Evolutionary conservation across 2,888 invertebrate species (phyloP).

Genomic region (Fragum whitleyi): DNA sequence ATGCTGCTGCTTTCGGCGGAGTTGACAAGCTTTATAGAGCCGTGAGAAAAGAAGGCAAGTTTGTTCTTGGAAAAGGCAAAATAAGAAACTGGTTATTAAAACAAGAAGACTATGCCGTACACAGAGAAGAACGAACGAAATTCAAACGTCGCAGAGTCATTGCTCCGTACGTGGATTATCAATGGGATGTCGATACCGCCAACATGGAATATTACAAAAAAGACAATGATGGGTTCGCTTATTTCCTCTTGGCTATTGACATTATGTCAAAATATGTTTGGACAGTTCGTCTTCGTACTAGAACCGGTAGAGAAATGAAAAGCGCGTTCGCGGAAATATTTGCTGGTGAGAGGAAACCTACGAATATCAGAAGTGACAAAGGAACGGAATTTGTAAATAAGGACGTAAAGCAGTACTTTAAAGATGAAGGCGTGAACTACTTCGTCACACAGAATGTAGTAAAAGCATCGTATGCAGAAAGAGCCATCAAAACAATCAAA

Average conservation of each 20-base stretch:
- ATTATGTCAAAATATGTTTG: conserved; percentile 47
- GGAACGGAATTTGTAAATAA: conserved; percentile 52
- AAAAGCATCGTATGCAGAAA: conserved; percentile 37
- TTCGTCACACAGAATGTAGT: not conserved
- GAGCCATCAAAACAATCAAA: conserved; percentile 45
- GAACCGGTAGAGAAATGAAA: conserved; percentile 43
- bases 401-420: not conserved
- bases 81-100: conserved; percentile 56
- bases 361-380: conserved; percentile 27
- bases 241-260: conserved; percentile 49
- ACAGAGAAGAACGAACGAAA: conserved; percentile 39
- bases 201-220: conserved; percentile 47
- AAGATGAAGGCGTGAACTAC: conserved; percentile 22
- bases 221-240: conserved; percentile 50
- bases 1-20: conserved; percentile 51
- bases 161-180: conserved; percentile 55
- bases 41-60: conserved; percentile 58
- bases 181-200: conserved; percentile 60
- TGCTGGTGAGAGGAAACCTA: conserved; percentile 30
- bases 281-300: conserved; percentile 36
- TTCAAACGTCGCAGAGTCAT: conserved; percentile 50
- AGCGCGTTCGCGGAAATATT: conserved; percentile 40
- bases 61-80: conserved; percentile 22
- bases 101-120: conserved; percentile 60
- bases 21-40: conserved; percentile 61